Conservation (phyloP, 2,113 vertebrate species). For the Sinocyclocheilus rhinocerous region DNA sequence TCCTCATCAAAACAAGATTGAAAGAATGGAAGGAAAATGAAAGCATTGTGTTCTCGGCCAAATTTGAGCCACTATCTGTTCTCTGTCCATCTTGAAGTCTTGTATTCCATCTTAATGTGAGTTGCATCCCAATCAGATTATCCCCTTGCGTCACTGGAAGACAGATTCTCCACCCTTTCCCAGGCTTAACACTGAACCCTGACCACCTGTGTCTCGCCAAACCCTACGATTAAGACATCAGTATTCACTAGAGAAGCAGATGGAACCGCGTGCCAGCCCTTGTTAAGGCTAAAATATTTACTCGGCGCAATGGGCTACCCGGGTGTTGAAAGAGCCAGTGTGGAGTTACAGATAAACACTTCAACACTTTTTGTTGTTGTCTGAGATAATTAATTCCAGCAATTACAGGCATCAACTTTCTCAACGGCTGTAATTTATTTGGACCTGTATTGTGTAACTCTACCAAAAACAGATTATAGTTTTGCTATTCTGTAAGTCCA, state of each 20-base stretch:
- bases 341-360: conserved; percentile 41
- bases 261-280: conserved; percentile 10
- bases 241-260: conserved; percentile 37
- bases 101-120: not conserved
- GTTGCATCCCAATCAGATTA: conserved; percentile 46
- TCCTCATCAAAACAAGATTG: not conserved
- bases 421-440: not conserved
- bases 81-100: not conserved
- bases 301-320: not conserved
- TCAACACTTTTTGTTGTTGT: conserved; percentile 35
- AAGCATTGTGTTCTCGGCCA: not conserved
- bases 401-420: conserved; percentile 36
- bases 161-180: conserved; percentile 13
- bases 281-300: conserved; percentile 44
- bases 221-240: conserved; percentile 45
- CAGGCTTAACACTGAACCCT: conserved; percentile 23
- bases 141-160: conserved; percentile 35
- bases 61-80: not conserved
- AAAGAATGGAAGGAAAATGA: not conserved
- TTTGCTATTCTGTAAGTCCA: not conserved
- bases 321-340: conserved; percentile 52
- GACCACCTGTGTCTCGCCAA: conserved; percentile 13
- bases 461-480: not conserved
- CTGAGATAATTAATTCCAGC: conserved; percentile 29
- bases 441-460: not conserved